Conservation (phyloP, 2,797 vertebrate species). For the Falco naumanni region DNA sequence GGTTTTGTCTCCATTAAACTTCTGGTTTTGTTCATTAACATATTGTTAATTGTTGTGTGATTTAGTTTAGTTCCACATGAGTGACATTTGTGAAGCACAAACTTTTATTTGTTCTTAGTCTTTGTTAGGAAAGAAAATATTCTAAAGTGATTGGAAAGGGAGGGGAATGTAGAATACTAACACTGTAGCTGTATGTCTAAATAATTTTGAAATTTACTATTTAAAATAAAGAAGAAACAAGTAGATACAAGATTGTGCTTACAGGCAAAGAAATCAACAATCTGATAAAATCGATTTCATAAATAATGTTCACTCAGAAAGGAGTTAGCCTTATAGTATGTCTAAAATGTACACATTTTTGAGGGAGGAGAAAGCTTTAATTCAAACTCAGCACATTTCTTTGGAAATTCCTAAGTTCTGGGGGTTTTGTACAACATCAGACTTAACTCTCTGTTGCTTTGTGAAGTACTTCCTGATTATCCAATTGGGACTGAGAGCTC, state of each 20-base stretch:
- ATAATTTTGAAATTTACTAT: background rate
- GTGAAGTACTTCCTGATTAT: slow-evolving; percentile 14
- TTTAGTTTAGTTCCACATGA: slow-evolving; percentile 40
- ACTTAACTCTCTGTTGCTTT: slow-evolving; percentile 6
- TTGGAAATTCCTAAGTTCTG: slow-evolving; percentile 30
- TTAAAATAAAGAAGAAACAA: background rate
- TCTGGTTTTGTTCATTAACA: slow-evolving; percentile 52
- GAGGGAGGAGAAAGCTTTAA: background rate
- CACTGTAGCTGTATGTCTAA: background rate
- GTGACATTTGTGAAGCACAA: slow-evolving; percentile 1
- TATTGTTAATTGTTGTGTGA: slow-evolving; percentile 49
- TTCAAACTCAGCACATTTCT: background rate
- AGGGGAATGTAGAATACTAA: background rate
- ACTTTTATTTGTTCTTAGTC: background rate
- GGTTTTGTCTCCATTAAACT: background rate
- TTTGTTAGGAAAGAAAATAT: background rate
- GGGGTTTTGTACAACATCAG: background rate
- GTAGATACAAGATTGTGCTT: background rate
- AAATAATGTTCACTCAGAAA: background rate
- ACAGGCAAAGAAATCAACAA: background rate
- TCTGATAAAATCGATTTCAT: background rate
- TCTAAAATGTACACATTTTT: background rate
- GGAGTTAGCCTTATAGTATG: background rate
- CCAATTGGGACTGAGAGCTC: slow-evolving; percentile 19
- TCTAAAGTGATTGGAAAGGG: background rate